A percentile compares a stretch with the other conserved stretches of the same genome.
phyloP scores from a whole-genome alignment of 2,113 vertebrate species.

The Catagonus wagneri region DNA sequence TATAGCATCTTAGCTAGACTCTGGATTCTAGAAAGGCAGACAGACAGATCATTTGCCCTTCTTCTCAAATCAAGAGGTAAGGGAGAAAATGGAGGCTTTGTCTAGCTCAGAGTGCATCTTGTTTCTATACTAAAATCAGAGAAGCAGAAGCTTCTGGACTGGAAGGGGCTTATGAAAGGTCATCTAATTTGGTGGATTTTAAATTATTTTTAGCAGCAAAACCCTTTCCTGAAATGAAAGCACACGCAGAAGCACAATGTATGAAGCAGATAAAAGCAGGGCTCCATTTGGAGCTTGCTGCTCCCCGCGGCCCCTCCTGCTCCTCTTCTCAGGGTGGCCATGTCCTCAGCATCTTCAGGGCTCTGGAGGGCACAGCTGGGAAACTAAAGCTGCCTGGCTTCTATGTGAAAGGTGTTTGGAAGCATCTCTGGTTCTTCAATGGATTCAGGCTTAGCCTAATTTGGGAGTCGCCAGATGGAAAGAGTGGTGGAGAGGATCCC shows the following conservation, averaged over 20 bases:
- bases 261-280: conserved; percentile 20
- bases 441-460: neutral
- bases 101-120: neutral
- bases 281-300: no score
- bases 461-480: neutral
- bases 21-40: conserved; percentile 15
- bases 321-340: neutral
- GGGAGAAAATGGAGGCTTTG: conserved; percentile 9
- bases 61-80: neutral
- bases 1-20: neutral
- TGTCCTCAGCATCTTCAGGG: neutral
- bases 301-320: fast-evolving
- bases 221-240: conserved; percentile 55
- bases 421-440: no score
- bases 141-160: conserved; percentile 29
- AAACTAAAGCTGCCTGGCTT: neutral
- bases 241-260: neutral
- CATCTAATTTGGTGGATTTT: conserved; percentile 64
- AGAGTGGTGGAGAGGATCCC: neutral
- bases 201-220: conserved; percentile 75
- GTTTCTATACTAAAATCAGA: conserved; percentile 41
- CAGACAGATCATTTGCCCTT: neutral
- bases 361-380: neutral
- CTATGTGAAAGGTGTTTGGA: neutral
- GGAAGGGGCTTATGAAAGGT: conserved; percentile 54